A percentile compares a stretch with the other conserved stretches of the same genome.
These are phyloP conservation scores for Sebastes alutus DNA, from an alignment of 2,797 vertebrate species.

Conservation along the genomic window DNA sequence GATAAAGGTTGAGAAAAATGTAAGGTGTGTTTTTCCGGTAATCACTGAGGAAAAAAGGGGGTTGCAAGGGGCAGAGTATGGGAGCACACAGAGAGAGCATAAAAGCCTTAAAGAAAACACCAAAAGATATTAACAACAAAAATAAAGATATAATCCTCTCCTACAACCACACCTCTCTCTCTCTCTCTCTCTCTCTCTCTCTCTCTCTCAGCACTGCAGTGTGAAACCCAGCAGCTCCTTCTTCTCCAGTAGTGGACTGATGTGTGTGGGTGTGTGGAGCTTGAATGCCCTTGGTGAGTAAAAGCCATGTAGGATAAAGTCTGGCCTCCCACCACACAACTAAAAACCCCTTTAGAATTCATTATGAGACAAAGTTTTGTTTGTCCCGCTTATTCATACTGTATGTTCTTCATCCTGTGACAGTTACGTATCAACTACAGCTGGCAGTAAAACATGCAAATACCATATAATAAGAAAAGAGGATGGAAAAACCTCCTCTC, in stretches of 20 bases:
- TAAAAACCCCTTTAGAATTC: constrained; percentile 26
- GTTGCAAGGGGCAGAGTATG: constrained; percentile 5
- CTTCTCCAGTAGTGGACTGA: constrained; percentile 45
- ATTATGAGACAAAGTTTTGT: constrained; percentile 9
- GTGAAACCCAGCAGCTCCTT: constrained; percentile 47
- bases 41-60: constrained; percentile 26
- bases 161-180: background rate
- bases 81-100: background rate
- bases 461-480: background rate
- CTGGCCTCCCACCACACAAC: constrained; percentile 41
- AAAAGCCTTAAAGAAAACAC: background rate
- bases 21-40: constrained; percentile 47
- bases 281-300: constrained; percentile 55
- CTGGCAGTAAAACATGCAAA: background rate
- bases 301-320: constrained; percentile 49
- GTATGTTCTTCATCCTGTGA: background rate
- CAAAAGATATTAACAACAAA: background rate
- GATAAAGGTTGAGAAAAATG: constrained; percentile 40
- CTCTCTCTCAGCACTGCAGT: constrained; percentile 51
- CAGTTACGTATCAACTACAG: background rate
- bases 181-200: constrained; percentile 15
- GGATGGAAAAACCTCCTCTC: background rate
- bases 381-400: background rate
- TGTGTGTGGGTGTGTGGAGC: constrained; percentile 67
- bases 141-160: background rate